These are phyloP conservation scores for Eurystomus glaucurus DNA, from an alignment of 2,797 vertebrate species.

Conservation along the genomic window DNA sequence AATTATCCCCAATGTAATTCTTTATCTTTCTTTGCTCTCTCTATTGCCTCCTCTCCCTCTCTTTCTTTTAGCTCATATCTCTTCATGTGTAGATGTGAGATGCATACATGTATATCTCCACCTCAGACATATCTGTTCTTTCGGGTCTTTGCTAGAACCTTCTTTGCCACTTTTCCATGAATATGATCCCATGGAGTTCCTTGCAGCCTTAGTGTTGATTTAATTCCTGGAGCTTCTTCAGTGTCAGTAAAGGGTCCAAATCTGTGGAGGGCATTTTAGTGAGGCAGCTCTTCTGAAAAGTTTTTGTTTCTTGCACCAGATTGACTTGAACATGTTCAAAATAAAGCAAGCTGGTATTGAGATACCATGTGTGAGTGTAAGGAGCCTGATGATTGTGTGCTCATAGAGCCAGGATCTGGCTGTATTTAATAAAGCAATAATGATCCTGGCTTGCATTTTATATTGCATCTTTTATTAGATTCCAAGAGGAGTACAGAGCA, in stretches of 20 bases:
- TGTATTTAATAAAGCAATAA: conserved; percentile 70
- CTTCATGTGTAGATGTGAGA: neutral
- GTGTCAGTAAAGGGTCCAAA: neutral
- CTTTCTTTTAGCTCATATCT: neutral
- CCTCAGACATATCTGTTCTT: neutral
- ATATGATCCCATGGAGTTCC: neutral
- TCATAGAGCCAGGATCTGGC: conserved; percentile 33
- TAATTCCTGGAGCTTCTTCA: neutral
- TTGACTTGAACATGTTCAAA: conserved; percentile 39
- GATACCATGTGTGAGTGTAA: conserved; percentile 16
- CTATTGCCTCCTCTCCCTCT: neutral
- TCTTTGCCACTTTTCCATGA: neutral
- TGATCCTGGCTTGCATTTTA: conserved; percentile 60
- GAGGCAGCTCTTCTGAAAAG: conserved; percentile 3
- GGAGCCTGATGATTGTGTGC: neutral
- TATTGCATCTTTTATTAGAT: conserved; percentile 64
- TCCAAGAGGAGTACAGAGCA: conserved; percentile 38
- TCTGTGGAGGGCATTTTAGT: conserved; percentile 17
- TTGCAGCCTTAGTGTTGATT: neutral
- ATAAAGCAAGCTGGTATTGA: conserved; percentile 34
- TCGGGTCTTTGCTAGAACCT: neutral
- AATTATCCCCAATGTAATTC: neutral
- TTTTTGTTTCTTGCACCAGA: conserved; percentile 53
- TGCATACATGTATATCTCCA: neutral
- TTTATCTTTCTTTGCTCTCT: neutral